phyloP scores from a whole-genome alignment of 2,888 invertebrate species.

The Notocelia uddmanniana region DNA sequence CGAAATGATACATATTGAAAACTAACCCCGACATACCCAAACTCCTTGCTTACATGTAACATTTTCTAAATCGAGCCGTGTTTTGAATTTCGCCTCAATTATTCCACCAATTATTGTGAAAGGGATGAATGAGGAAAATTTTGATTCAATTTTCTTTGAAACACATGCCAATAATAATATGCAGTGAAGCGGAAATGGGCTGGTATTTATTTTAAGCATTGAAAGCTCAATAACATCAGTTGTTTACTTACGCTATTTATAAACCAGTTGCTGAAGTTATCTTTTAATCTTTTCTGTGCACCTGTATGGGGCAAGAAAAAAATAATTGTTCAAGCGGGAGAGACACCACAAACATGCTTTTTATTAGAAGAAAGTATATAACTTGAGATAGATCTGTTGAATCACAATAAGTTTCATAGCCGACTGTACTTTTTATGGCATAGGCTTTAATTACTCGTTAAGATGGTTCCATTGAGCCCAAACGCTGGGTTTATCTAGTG shows the following conservation, averaged over 20 bases:
- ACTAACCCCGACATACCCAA: too few relatives aligned
- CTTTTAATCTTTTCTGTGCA: conserved; percentile 79
- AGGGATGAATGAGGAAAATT: background rate
- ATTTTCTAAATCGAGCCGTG: background rate
- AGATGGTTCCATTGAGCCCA: too few relatives aligned
- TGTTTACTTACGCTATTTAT: conserved; percentile 63
- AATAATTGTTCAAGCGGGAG: conserved; percentile 6
- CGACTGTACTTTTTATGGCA: too few relatives aligned
- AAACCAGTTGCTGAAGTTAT: conserved; percentile 67
- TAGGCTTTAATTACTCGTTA: too few relatives aligned
- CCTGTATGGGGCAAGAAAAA: conserved; percentile 68
- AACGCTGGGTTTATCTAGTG: too few relatives aligned
- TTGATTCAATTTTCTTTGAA: background rate
- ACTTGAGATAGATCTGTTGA: too few relatives aligned
- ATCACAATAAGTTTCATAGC: too few relatives aligned
- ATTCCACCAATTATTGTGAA: background rate
- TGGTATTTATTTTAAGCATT: background rate
- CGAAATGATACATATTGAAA: too few relatives aligned
- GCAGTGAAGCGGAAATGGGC: background rate
- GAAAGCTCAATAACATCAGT: background rate
- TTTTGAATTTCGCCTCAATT: background rate
- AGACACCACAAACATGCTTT: conserved; percentile 3
- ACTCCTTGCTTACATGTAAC: too few relatives aligned
- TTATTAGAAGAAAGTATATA: too few relatives aligned
- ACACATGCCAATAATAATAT: background rate